Percentiles rank a stretch among this genome's conserved stretches.
These are phyloP conservation scores for Leptarthrus brevirostris DNA, from an alignment of 2,888 invertebrate genomes.

Conservation along the genomic window DNA sequence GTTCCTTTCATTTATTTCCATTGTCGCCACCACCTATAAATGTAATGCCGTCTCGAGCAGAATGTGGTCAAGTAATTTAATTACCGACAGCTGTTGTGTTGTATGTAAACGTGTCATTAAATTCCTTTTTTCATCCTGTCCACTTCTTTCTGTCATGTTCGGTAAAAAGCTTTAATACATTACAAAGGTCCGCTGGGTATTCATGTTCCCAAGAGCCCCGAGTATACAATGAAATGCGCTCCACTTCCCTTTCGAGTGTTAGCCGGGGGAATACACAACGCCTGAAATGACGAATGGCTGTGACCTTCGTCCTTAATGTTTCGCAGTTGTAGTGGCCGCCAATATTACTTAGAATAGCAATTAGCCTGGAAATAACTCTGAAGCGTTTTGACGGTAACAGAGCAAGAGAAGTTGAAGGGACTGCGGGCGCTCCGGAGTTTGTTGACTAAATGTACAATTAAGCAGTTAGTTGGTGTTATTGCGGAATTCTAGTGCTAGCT, in stretches of 20 bases:
- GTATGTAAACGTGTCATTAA: not conserved
- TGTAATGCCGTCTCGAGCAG: not conserved
- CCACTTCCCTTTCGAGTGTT: constrained; percentile 12
- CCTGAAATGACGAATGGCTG: constrained; percentile 4
- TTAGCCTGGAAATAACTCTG: not conserved
- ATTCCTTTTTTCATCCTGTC: not conserved
- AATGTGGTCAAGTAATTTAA: constrained; percentile 22
- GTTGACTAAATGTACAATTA: constrained; percentile 3
- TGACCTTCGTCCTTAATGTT: constrained; percentile 11
- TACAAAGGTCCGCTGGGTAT: not conserved
- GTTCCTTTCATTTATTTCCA: no score
- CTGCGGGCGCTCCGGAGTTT: not conserved
- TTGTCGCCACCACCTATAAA: no score
- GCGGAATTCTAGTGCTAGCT: not conserved
- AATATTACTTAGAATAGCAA: constrained; percentile 10
- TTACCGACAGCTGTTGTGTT: not conserved
- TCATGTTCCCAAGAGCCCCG: not conserved
- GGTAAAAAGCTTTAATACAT: constrained; percentile 5
- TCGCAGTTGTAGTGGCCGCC: constrained; percentile 5
- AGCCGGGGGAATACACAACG: constrained; percentile 7
- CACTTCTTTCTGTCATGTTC: not conserved
- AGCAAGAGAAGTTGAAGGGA: not conserved
- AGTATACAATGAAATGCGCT: constrained; percentile 17
- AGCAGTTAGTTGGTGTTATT: not conserved
- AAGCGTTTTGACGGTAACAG: not conserved